A percentile compares a stretch with the other conserved stretches of the same genome.
phyloP scores from a whole-genome alignment of 1,140 invertebrate species.

The Ericerus pela region DNA sequence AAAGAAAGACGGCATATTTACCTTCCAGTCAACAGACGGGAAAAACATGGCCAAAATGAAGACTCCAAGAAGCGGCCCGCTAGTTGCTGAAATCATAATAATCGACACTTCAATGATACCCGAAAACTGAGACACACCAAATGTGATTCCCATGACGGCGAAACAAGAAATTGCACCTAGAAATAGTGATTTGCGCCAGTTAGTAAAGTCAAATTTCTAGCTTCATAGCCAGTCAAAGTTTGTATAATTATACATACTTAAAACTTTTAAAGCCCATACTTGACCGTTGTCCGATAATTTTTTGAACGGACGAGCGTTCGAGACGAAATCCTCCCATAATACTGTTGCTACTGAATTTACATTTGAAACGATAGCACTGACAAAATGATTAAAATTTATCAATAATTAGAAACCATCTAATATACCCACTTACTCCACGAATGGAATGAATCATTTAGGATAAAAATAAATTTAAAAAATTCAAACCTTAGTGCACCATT shows the following conservation, averaged over 20 bases:
- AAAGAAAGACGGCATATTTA: slow-evolving; percentile 24
- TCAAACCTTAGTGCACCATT: slow-evolving; percentile 68
- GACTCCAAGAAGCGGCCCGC: slow-evolving; percentile 51
- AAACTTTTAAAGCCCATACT: slow-evolving; percentile 54
- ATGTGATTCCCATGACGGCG: slow-evolving; percentile 52
- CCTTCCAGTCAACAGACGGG: slow-evolving; percentile 57
- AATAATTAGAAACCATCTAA: too few relatives aligned
- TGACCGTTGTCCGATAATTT: slow-evolving; percentile 53
- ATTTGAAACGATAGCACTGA: slow-evolving; percentile 63
- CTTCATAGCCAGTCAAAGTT: too few relatives aligned
- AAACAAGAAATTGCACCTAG: slow-evolving; percentile 46
- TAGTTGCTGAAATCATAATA: slow-evolving; percentile 55
- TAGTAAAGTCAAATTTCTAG: too few relatives aligned
- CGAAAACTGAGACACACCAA: slow-evolving; percentile 49
- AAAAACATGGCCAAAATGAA: slow-evolving; percentile 55
- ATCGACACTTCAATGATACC: slow-evolving; percentile 63
- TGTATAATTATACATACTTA: slow-evolving; percentile 39
- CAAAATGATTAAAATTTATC: too few relatives aligned
- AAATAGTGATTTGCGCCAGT: slow-evolving; percentile 13
- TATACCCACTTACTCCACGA: too few relatives aligned
- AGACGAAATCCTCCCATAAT: slow-evolving; percentile 73
- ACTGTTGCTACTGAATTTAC: slow-evolving; percentile 74
- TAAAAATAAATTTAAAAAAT: too few relatives aligned
- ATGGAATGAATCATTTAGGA: too few relatives aligned
- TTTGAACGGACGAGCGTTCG: slow-evolving; percentile 48